These are phyloP conservation scores for Drosophila pseudotakahashii DNA, from an alignment of 2,888 invertebrate genomes.

Conservation along the genomic window DNA sequence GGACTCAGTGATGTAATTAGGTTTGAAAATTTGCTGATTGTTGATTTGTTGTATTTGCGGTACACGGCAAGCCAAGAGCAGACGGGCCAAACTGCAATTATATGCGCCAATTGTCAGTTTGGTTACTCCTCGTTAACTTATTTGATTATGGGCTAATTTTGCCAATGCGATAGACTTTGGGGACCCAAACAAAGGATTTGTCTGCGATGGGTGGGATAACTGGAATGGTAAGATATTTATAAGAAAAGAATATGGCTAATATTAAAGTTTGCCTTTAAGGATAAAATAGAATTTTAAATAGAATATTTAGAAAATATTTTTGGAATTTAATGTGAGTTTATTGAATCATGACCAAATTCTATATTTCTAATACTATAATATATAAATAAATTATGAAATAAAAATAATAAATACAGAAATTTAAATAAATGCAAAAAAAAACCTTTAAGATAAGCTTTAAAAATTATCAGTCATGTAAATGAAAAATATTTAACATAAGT, in stretches of 20 bases:
- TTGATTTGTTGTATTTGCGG: constrained; percentile 44
- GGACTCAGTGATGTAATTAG: constrained; percentile 63
- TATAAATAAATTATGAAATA: too few species aligned
- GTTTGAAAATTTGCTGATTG: constrained; percentile 76
- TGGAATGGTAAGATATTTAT: constrained; percentile 37
- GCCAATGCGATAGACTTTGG: constrained; percentile 8
- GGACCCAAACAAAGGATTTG: background rate
- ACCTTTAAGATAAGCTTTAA: too few species aligned
- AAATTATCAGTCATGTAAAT: too few species aligned
- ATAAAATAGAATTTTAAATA: too few species aligned
- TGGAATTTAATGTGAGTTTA: too few species aligned
- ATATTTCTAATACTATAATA: too few species aligned
- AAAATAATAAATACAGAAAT: too few species aligned
- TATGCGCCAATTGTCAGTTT: constrained; percentile 76
- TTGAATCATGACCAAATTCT: too few species aligned
- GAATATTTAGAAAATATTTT: too few species aligned
- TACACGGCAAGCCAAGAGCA: background rate
- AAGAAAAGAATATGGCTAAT: background rate
- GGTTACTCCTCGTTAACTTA: constrained; percentile 75
- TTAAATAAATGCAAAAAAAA: too few species aligned
- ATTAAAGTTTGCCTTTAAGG: too few species aligned
- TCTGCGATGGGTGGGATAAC: background rate
- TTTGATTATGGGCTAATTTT: constrained; percentile 76
- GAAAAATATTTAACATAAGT: too few species aligned
- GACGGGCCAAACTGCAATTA: constrained; percentile 60